Evolutionary conservation across 2,113 vertebrate genomes (phyloP).

Genomic region (Rostratula benghalensis): DNA sequence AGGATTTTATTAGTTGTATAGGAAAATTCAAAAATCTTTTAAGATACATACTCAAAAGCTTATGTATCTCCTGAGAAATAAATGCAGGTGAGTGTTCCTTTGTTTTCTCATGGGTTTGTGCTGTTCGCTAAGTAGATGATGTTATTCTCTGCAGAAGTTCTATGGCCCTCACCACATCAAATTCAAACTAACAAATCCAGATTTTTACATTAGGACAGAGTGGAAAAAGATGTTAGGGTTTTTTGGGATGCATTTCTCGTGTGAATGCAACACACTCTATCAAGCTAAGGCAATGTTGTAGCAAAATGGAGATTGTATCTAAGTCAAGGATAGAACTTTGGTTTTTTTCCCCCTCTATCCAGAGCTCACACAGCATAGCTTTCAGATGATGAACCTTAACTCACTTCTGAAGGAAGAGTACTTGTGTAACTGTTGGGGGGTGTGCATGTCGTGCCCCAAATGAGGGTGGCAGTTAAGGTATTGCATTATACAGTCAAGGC

Average conservation of each 20-base stretch:
- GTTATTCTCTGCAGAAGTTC: background rate
- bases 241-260: background rate
- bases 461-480: background rate
- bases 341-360: too few species aligned
- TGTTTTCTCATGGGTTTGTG: background rate
- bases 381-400: background rate
- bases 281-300: background rate
- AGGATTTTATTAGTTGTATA: background rate
- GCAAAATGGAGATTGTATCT: background rate
- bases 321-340: background rate
- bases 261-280: background rate
- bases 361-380: background rate
- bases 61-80: background rate
- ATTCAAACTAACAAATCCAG: background rate
- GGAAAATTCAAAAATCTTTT: background rate
- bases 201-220: background rate
- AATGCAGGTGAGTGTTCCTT: background rate
- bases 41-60: background rate
- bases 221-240: background rate
- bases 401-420: background rate
- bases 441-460: background rate
- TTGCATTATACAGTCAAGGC: background rate
- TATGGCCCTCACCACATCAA: background rate
- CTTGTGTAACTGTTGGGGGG: background rate
- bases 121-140: background rate